These are phyloP conservation scores for Alitta virens DNA, from an alignment of 2,888 invertebrate species.

Conservation along the genomic window DNA sequence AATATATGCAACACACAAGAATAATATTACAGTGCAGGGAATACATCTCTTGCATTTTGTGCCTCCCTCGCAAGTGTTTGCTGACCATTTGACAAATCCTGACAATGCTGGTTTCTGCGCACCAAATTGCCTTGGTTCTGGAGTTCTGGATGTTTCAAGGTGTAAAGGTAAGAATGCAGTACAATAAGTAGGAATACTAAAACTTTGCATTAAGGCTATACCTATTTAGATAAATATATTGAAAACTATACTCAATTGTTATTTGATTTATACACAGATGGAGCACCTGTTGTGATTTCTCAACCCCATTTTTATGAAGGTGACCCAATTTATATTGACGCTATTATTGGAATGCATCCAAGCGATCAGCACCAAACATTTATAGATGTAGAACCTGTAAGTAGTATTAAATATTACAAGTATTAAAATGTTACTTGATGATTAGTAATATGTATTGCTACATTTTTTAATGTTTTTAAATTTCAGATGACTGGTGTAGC, in stretches of 20 bases:
- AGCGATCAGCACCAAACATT: constrained; percentile 69
- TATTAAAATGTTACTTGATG: background rate
- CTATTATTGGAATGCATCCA: constrained; percentile 70
- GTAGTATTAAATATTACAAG: constrained; percentile 19
- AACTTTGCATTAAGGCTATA: too few species aligned
- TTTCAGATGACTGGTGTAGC: constrained; percentile 30
- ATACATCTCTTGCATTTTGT: constrained; percentile 28
- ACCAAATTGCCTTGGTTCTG: constrained; percentile 34
- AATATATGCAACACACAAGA: constrained; percentile 24
- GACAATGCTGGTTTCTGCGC: constrained; percentile 40
- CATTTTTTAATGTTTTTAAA: background rate
- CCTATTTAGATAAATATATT: too few species aligned
- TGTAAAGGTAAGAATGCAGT: constrained; percentile 23
- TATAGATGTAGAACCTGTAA: constrained; percentile 72
- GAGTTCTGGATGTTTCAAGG: constrained; percentile 31
- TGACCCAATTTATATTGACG: constrained; percentile 66
- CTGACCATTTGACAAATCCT: constrained; percentile 28
- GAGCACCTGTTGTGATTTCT: constrained; percentile 79
- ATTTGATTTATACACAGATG: too few species aligned
- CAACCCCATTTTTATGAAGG: constrained; percentile 79
- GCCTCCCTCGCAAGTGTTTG: constrained; percentile 30
- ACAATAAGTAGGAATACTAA: too few species aligned
- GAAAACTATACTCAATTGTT: too few species aligned
- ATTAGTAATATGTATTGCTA: background rate
- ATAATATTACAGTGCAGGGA: constrained; percentile 13